Evolutionary conservation across 2,113 vertebrate genomes (phyloP), one percentile per base, ranked within the genome.

Genomic region (Clupea harengus): DNA sequence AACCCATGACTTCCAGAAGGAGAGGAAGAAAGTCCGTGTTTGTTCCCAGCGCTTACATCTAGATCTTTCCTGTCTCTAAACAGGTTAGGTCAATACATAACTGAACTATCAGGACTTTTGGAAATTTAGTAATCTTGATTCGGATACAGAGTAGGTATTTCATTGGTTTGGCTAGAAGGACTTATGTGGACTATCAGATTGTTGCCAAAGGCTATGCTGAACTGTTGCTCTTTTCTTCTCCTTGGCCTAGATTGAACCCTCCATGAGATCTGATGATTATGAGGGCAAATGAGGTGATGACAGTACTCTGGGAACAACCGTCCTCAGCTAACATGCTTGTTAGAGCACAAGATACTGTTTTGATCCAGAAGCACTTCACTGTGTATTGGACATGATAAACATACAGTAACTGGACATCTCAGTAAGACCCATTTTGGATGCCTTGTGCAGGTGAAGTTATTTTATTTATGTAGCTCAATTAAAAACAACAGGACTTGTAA

Each of bases 1-100:
- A 84, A 57, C 81, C 82, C 80, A 86, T 89, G 88, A 88, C 85
- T 32, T 82, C 54, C 22, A 78, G 47, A 45, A 67, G 81, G 57
- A 13, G 39, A 64, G 11, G 72, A 47, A 81, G 44, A 85, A 85
- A 44, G 72, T 57, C 44, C 2, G n/a, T 28, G n/a, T 67, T 67
- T 67, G 64, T 67, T 67, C 10, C 64, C 64, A 67, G n/a, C 2
- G 7, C 64, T 67, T 67, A 25, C n/a, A 67, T 67, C 64, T 67
- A 25, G n/a, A 67, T 67, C 64, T 67, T 28, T 25, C 54, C 6
- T 22, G 20, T 20, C 18, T 18, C 20, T 22, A 60, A 72, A 47
- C 46, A 47, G 39, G 39, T 39, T 15, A 25, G 13, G 64, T 45
- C 20, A 20, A 86, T 81, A 60, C 64, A 84, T 45, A 72, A 49